Percentiles rank a stretch among this genome's conserved stretches.
Conservation (phyloP, 2,797 vertebrate genomes). For the Pagetopsis macropterus region DNA sequence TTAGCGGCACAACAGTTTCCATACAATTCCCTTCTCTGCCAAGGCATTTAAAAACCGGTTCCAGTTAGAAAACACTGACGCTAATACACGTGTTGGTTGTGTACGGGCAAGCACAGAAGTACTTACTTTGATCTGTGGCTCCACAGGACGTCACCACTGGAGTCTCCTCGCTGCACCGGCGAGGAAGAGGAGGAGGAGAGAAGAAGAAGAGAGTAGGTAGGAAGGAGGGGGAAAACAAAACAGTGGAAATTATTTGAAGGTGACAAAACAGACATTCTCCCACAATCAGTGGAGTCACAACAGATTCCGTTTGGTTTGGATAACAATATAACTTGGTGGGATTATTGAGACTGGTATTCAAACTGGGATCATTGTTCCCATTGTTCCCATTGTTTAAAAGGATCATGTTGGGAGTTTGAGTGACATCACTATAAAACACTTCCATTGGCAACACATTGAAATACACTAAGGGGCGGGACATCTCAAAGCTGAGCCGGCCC, state of each 20-base stretch:
- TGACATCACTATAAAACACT: too few relatives aligned
- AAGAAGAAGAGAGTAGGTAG: constrained; percentile 16
- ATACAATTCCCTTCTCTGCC: constrained; percentile 13
- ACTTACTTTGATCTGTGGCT: constrained; percentile 78
- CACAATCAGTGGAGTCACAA: constrained; percentile 18
- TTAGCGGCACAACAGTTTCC: constrained; percentile 27
- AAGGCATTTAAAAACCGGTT: not conserved
- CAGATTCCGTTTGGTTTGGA: constrained; percentile 25
- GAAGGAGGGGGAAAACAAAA: constrained; percentile 38
- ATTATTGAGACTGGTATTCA: too few relatives aligned
- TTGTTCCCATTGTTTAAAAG: too few relatives aligned
- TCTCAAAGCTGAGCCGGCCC: too few relatives aligned
- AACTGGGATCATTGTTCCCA: too few relatives aligned
- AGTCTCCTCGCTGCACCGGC: constrained; percentile 69
- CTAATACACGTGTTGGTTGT: not conserved
- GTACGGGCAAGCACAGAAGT: constrained; percentile 15
- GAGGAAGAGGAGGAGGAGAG: constrained; percentile 35
- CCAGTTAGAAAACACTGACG: constrained; percentile 15
- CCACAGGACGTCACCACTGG: constrained; percentile 76
- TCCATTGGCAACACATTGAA: too few relatives aligned
- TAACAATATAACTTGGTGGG: too few relatives aligned
- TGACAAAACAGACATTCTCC: constrained; percentile 51
- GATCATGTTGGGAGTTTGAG: too few relatives aligned
- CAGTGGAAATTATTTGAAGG: constrained; percentile 57
- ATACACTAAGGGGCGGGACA: too few relatives aligned